Base-by-base conservation (phyloP, 2,113 vertebrate genomes). In the Accipiter virgatus region DNA sequence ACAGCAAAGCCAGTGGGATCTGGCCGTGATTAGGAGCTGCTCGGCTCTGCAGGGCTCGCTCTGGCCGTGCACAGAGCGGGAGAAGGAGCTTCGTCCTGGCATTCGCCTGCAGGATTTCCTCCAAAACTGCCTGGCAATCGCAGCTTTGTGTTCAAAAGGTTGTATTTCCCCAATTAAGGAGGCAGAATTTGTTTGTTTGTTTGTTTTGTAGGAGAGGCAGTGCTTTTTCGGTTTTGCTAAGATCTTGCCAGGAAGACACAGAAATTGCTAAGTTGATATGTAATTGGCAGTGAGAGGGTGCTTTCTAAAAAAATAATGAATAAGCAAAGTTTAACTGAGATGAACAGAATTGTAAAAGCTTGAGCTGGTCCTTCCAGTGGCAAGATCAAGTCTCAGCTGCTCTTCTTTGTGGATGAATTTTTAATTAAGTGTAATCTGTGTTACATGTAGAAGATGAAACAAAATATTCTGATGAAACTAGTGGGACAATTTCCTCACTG, bases 51-150 rank as follows among this genome's bases (percentile, higher is more conserved):
- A n/a, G 53, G 29, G 29, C 66, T 83, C 2, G 1, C 15, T 11
- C 26, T 8, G 16, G 40, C 62, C 7, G 0, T 9, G 16, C 63
- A 38, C 1, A 4, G 56, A 42, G 8, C 0, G 2, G 45, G 25
- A 53, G 58, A 43, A 43, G 16, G 7, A 53, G 56, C 32, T 36
- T 71, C 11, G 1, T 61, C 36, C 81, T 3, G 5, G 15, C 0
- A 0, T 31, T 62, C 2, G 6, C 58, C 70, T 21, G 34, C 27
- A 38, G 48, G 34, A 36, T 63, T 40, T 48, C 61, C 52, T 48
- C 71, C n/a, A 34, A 66, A 55, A 66, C 3, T 4, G 1, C n/a
- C 50, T 27, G 32, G n/a, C 29, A 56, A 6, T n/a, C 16, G 3
- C 6, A 17, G 11, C 21, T 65, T 73, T 58, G 59, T 50, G 10